A percentile compares a stretch with the other conserved stretches of the same genome.
These are phyloP conservation scores for Mixornis gularis DNA, from an alignment of 2,113 vertebrate species.

Conservation along the genomic window DNA sequence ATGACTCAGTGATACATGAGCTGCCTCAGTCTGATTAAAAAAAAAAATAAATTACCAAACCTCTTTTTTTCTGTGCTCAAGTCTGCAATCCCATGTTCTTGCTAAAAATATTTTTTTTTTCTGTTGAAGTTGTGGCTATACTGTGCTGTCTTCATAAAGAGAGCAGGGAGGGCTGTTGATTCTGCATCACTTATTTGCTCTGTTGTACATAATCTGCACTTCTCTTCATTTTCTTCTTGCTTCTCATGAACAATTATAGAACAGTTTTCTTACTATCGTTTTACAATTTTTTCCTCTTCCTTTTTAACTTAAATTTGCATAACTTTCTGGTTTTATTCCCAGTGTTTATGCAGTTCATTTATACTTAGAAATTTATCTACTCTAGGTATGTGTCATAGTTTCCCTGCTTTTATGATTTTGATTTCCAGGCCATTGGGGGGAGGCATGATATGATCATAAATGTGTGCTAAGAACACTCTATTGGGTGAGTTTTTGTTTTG, in stretches of 20 bases:
- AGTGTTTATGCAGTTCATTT: background rate
- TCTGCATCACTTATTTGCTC: background rate
- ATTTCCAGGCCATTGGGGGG: background rate
- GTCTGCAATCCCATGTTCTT: background rate
- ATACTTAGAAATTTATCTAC: background rate
- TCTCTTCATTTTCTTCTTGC: background rate
- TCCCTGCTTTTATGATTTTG: background rate
- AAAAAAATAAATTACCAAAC: background rate
- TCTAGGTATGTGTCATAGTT: background rate
- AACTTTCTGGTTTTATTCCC: background rate
- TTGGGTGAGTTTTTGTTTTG: background rate
- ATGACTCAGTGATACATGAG: background rate
- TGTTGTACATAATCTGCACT: background rate
- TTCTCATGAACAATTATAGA: background rate
- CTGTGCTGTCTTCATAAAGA: background rate
- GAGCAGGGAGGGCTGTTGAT: background rate
- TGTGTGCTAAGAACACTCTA: background rate
- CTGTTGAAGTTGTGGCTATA: background rate
- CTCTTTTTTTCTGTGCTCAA: background rate
- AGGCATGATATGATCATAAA: background rate
- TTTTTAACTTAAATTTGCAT: background rate
- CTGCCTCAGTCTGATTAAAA: background rate
- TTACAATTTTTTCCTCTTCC: background rate
- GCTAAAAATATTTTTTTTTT: background rate
- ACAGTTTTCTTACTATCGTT: background rate